These are phyloP conservation scores for Umimayanthus chanpuru DNA, from an alignment of 92 coral and sea anemone genomes.

Conservation along the genomic window DNA sequence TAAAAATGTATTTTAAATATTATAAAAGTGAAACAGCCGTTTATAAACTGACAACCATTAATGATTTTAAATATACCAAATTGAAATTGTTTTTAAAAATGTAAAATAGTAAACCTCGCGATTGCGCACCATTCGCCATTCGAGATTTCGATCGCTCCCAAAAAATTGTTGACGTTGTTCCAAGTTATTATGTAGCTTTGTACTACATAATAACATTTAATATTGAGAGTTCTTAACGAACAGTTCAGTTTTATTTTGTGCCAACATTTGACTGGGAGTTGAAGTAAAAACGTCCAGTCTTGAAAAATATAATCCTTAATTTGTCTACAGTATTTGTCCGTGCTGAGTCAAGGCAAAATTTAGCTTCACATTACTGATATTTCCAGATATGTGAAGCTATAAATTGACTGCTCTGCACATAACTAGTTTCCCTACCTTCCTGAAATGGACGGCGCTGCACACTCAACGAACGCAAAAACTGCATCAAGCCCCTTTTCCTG, in stretches of 20 bases:
- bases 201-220: no score
- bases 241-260: no score
- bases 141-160: no score
- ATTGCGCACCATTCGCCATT: not conserved
- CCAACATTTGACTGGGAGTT: no score
- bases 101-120: not conserved
- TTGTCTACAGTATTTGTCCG: not conserved
- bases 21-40: not conserved
- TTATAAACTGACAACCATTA: not conserved
- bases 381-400: not conserved
- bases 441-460: constrained; percentile 91
- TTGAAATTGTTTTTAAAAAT: no score
- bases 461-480: constrained; percentile 82
- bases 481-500: constrained; percentile 98
- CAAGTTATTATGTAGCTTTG: no score
- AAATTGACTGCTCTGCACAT: not conserved
- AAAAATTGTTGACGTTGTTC: no score
- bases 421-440: constrained; percentile 74
- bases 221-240: no score
- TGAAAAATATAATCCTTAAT: no score
- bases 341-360: not conserved
- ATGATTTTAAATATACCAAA: no score
- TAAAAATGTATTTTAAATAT: no score
- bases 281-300: not conserved
- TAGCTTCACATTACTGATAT: not conserved